Evolutionary conservation across 2,113 vertebrate genomes (phyloP), one percentile per base, ranked within the genome.

Genomic region (Orthonyx spaldingii): DNA sequence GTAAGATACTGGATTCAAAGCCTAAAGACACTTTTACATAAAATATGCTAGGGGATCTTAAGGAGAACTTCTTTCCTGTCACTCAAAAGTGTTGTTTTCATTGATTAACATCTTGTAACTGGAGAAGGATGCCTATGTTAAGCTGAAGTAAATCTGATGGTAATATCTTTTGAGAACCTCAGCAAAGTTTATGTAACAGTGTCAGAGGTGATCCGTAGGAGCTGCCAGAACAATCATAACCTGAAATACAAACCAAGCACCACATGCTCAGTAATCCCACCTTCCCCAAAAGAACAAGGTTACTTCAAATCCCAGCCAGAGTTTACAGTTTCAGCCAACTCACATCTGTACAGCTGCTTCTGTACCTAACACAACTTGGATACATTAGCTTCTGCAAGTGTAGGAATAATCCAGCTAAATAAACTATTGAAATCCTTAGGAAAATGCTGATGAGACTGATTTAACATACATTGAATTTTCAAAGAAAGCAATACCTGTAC

Each of bases 401-500:
- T 72, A 85, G 18, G 33, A 57, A 60, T 37, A 82, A 82, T 32
- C 10, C 75, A 80, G 35, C 28, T 69, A 68, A 83, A 85, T 47
- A 69, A 47, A 10, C 14, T 71, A 5, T 16, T 21, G 64, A 77
- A 8, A 14, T 46, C 37, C 32, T 80, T 24, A 30, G 42, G 22
- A 74, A 83, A 85, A 72, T 57, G 18, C 15, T 61, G n/a, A 63
- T 80, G 42, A 85, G 32, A 24, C 37, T 65, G 50, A 84, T 49
- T 37, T 77, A 69, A 57, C 14, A 27, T 8, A 23, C 1, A 9
- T 11, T 60, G 27, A 37, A 28, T 82, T 90, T 88, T 80, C 33
- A 60, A 33, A 74, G 26, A 46, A 68, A 77, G 7, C 9, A 53
- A 37, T 33, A 57, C 0, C 0, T 8, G 2, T 39, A 27, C 0